A percentile compares a stretch with the other conserved stretches of the same genome.
These are phyloP conservation scores for Petrolisthes manimaculis DNA, from an alignment of 2,888 invertebrate genomes.

Conservation along the genomic window DNA sequence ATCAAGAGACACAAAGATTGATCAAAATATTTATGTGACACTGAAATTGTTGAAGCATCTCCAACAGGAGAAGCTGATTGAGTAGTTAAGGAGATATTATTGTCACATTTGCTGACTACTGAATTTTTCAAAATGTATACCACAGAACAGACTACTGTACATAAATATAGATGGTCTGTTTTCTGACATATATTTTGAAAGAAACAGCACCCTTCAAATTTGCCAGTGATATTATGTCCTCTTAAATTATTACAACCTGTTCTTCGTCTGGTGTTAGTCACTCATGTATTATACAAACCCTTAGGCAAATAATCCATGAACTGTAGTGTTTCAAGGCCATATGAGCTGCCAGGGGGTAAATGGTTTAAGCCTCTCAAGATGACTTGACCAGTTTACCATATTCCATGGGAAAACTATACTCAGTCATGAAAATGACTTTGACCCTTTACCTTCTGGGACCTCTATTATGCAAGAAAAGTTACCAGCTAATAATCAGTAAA, in stretches of 20 bases:
- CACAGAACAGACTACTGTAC: neutral
- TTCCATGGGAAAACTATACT: too few relatives aligned
- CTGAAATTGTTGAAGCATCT: neutral
- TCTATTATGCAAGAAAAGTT: too few relatives aligned
- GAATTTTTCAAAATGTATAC: neutral
- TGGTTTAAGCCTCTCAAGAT: too few relatives aligned
- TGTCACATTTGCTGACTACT: too few relatives aligned
- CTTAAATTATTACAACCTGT: neutral
- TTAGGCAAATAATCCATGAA: conserved; percentile 27
- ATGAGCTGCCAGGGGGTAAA: too few relatives aligned
- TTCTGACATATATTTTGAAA: neutral
- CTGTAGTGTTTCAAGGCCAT: neutral
- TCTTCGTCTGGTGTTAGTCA: neutral
- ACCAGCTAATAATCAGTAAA: too few relatives aligned
- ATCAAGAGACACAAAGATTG: neutral
- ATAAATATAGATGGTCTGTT: neutral
- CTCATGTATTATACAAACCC: conserved; percentile 10
- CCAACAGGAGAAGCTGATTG: neutral
- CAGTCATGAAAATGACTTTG: too few relatives aligned
- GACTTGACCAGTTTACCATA: too few relatives aligned
- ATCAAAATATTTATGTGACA: neutral
- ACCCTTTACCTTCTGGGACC: too few relatives aligned
- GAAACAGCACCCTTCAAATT: neutral
- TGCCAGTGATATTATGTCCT: too few relatives aligned
- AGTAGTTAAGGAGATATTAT: neutral